Evolutionary conservation across 1,140 invertebrate genomes (phyloP), one percentile per base, ranked within the genome.

Genomic region (Eurosta solidaginis): DNA sequence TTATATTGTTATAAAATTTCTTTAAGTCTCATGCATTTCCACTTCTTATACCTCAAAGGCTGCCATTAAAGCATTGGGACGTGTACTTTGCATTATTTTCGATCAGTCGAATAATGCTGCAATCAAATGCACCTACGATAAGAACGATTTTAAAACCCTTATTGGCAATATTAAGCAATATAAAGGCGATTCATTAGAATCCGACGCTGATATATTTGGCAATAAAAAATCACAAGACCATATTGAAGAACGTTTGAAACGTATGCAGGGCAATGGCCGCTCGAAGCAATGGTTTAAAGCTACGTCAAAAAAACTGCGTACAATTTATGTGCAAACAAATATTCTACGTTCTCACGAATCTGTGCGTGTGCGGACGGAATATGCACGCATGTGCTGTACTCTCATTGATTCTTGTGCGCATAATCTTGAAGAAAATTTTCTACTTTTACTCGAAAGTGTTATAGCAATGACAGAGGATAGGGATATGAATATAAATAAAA

Each of bases 11-110:
- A 42, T 33, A 44, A 0, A 14, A 22, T 7, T 22, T 29, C 25
- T 27, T 17, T 47, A 7, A 47, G 45, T 17, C 52, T 5, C 12
- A 25, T 7, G 20, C 29, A 59, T 9, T 20, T 20, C 12, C 14
- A 10, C 20, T 59, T 59, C 14, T n/a, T 22, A 20, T 27, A 20
- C 12, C 17, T 40, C n/a, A 73, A 73, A 87, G 84, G 77, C 80
- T 77, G 59, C 84, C 3, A 59, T 87, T 9, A 82, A 85, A 78
- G 82, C 86, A 0, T 54, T 87, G 12, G 85, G 85, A 3, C 81
- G 85, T 5, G 83, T 87, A 3, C 79, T 82, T 1, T 83, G 82
- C 76, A 78, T 87, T 1, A 85, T 87, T 80, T 87, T 84, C 27
- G 86, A 87, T 59, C 83, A 84, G 77, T 84, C 84, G 2, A 81